These are phyloP conservation scores for Petrocephalus zakoni DNA, from an alignment of 2,113 vertebrate genomes.

Conservation along the genomic window DNA sequence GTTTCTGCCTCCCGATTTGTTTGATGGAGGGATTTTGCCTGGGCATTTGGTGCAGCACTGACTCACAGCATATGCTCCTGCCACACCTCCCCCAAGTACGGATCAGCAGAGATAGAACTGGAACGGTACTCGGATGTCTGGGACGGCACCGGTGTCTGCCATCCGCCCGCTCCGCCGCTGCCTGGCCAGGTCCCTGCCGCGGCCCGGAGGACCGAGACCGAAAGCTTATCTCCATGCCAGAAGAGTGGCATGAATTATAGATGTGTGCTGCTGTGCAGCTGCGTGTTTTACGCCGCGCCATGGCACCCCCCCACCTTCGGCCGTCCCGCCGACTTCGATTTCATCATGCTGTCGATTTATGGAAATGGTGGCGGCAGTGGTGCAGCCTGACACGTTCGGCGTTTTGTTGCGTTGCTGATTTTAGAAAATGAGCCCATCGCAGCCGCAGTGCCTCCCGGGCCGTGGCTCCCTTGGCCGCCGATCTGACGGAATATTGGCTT, in stretches of 20 bases:
- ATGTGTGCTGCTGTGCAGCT: background rate
- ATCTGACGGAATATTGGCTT: constrained; percentile 48
- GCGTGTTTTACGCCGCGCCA: background rate
- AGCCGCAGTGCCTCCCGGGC: constrained; percentile 44
- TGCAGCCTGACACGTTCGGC: constrained; percentile 22
- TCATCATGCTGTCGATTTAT: constrained; percentile 6
- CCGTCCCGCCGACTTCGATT: background rate
- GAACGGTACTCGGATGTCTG: constrained; percentile 41
- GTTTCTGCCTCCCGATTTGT: background rate
- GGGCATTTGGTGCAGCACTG: constrained; percentile 58
- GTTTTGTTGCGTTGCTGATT: constrained; percentile 29
- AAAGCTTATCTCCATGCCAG: constrained; percentile 20
- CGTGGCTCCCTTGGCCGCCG: constrained; percentile 39
- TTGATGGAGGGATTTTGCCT: constrained; percentile 36
- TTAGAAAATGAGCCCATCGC: constrained; percentile 33
- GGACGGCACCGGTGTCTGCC: constrained; percentile 43
- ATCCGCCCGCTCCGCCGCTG: constrained; percentile 31
- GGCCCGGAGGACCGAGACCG: constrained; percentile 15
- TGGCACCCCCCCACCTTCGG: background rate
- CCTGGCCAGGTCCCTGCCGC: constrained; percentile 33
- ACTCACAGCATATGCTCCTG: constrained; percentile 67
- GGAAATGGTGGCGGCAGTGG: background rate
- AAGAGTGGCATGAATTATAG: constrained; percentile 18
- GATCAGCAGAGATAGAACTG: background rate
- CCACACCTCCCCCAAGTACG: constrained; percentile 30